These are phyloP conservation scores for Formica exsecta DNA, from an alignment of 1,140 invertebrate genomes.

Conservation along the genomic window DNA sequence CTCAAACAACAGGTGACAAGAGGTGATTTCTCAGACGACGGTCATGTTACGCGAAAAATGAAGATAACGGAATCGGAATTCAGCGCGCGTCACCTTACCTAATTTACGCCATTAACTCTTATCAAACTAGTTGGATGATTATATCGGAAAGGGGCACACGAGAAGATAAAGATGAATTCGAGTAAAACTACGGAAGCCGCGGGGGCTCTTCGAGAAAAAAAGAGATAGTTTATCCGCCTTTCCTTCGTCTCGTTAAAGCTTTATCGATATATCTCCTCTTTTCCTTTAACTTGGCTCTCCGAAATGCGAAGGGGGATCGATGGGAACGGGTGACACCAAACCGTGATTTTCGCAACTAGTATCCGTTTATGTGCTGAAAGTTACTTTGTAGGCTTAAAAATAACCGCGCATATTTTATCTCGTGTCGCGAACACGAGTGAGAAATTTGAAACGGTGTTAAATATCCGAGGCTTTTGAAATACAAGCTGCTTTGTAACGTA, in stretches of 20 bases:
- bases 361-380: not conserved
- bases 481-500: slow-evolving; percentile 48
- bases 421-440: not conserved
- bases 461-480: slow-evolving; percentile 41
- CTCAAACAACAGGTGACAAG: too few relatives aligned
- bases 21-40: too few relatives aligned
- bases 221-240: not conserved
- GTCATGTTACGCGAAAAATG: not conserved
- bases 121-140: slow-evolving; percentile 42
- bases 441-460: slow-evolving; percentile 40
- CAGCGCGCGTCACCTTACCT: not conserved
- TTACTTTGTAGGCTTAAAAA: not conserved
- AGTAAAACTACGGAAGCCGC: slow-evolving; percentile 24
- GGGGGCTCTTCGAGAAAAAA: not conserved
- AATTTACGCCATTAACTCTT: slow-evolving; percentile 24
- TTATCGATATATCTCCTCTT: slow-evolving; percentile 59
- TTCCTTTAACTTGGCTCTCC: not conserved
- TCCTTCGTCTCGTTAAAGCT: slow-evolving; percentile 49
- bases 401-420: not conserved
- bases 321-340: not conserved
- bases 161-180: slow-evolving; percentile 28
- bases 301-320: not conserved
- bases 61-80: slow-evolving; percentile 4
- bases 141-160: slow-evolving; percentile 25
- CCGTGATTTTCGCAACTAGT: not conserved